Evolutionary conservation across 2,888 invertebrate species (phyloP), one percentile per base, ranked within the genome.

Genomic region (Nomada lathburiana): DNA sequence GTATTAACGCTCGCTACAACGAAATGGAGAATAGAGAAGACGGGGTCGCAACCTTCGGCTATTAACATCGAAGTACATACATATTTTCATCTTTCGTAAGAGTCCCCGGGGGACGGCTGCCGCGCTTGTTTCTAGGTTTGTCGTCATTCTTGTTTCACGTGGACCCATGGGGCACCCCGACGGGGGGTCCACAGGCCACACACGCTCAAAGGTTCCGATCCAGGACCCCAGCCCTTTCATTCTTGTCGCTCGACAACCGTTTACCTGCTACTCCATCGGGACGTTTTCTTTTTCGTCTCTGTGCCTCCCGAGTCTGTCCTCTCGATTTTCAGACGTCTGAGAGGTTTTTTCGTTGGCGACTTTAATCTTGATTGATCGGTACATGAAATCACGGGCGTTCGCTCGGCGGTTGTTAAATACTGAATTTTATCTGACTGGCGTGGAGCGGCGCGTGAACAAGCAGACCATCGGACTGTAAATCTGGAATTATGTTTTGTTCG

Each of bases 161-260:
- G 87, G 73, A 84, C 73, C 86, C 77, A 75, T 71, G 83, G 89
- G 85, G 89, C 44, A 85, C 89, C 77, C 77, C 89, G 29, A 76
- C 85, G 80, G 89, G 92, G 85, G 84, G 80, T 67, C 67, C 62
- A 71, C 88, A 88, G 90, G 92, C 85, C 92, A 90, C 91, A 90
- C 86, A 86, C 69, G 90, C 80, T 90, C 92, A 91, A 92, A 92
- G 89, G 83, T n/a, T 70, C 90, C 89, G 90, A 86, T 68, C 16
- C 69, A n/a, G 50, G 83, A 77, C 73, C 83, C 80, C 64, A 63
- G 72, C 80, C 59, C 50, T 23, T 42, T 47, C 71, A 36, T 16
- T 69, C 65, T n/a, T 50, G 59, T 47, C 69, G 57, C 55, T 44
- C n/a, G 52, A 26, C 23, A 57, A 60, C 11, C 57, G 42, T 68